Percentiles rank a stretch among this genome's conserved stretches.
These are phyloP conservation scores for Sarcoramphus papa DNA, from an alignment of 2,797 vertebrate genomes.

Conservation along the genomic window DNA sequence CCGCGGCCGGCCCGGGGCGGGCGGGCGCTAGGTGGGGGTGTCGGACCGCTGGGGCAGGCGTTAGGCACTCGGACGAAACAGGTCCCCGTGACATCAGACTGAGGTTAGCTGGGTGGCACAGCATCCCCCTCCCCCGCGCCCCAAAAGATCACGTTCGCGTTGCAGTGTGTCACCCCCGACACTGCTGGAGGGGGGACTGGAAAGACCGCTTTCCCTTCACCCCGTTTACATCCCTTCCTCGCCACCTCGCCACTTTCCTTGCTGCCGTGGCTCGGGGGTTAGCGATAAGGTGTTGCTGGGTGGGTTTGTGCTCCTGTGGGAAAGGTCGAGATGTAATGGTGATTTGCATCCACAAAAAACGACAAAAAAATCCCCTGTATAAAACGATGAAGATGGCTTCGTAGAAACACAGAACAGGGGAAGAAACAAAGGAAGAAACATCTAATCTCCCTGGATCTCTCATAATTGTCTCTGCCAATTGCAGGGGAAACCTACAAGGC, in stretches of 20 bases:
- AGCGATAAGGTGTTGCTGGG: background rate
- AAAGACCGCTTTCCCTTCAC: background rate
- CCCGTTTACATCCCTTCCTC: background rate
- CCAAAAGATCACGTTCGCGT: rapidly evolving
- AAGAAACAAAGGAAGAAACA: background rate
- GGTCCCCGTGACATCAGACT: rapidly evolving
- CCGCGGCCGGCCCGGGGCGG: background rate
- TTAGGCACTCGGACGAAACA: background rate
- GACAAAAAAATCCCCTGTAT: background rate
- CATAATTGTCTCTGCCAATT: background rate
- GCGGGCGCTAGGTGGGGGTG: background rate
- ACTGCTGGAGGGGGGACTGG: background rate
- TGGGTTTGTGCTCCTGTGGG: background rate
- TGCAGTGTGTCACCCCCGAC: background rate
- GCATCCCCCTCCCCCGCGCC: rapidly evolving
- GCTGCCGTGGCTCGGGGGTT: background rate
- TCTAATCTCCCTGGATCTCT: background rate
- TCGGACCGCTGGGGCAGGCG: background rate
- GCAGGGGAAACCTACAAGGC: background rate
- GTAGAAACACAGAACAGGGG: background rate
- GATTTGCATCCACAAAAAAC: background rate
- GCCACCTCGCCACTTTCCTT: no score
- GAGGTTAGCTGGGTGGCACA: background rate
- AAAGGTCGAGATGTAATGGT: background rate
- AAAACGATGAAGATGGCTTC: background rate